Evolutionary conservation across 2,797 vertebrate genomes (phyloP).

Genomic region (Pterois miles): DNA sequence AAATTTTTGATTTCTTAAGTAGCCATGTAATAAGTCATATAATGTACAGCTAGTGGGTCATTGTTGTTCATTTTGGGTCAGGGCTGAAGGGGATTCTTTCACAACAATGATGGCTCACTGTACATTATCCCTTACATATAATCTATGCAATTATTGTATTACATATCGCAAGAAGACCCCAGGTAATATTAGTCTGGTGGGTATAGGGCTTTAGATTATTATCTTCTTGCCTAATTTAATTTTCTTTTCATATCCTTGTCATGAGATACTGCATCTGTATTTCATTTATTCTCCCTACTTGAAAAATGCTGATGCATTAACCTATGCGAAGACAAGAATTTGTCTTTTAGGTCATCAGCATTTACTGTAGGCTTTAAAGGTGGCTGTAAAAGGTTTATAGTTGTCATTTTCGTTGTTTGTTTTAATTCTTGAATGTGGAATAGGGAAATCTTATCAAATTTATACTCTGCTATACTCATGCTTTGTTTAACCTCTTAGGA

Average conservation of each 20-base stretch:
- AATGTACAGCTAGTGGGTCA: too few relatives aligned
- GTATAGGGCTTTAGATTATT: slow-evolving; percentile 22
- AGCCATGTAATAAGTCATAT: too few relatives aligned
- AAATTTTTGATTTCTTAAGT: too few relatives aligned
- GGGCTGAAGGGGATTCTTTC: too few relatives aligned
- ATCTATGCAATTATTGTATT: slow-evolving; percentile 24
- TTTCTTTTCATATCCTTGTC: slow-evolving; percentile 1
- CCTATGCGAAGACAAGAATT: not conserved
- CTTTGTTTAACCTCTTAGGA: too few relatives aligned
- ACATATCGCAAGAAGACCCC: slow-evolving; percentile 7
- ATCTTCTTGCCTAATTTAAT: slow-evolving; percentile 19
- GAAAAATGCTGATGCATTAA: not conserved
- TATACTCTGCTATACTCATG: not conserved
- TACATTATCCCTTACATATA: too few relatives aligned
- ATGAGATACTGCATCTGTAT: not conserved
- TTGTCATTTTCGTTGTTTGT: not conserved
- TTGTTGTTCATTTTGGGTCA: too few relatives aligned
- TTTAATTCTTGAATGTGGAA: not conserved
- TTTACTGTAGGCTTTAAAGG: not conserved
- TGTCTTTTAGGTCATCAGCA: not conserved
- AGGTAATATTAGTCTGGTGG: slow-evolving; percentile 10
- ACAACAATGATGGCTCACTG: too few relatives aligned
- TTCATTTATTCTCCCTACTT: slow-evolving; percentile 1
- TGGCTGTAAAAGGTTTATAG: not conserved
- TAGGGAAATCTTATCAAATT: not conserved